Evolutionary conservation across 2,113 vertebrate species (phyloP), one percentile per base, ranked within the genome.

Genomic region (Mellivora capensis): DNA sequence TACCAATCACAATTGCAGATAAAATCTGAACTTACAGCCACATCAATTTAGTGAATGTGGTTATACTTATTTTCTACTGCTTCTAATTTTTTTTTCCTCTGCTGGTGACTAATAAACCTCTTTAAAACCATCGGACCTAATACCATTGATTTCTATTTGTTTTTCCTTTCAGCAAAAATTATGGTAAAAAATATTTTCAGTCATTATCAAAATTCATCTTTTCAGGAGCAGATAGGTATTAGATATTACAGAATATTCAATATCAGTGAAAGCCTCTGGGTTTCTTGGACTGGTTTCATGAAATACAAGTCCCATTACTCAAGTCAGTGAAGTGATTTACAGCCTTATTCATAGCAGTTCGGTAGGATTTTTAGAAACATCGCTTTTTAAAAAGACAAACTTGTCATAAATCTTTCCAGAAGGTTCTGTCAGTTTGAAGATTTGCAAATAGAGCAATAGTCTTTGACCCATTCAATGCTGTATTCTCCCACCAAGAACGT

Each of bases 281-380:
- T 96, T 77, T 61, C 89, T 74, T 90, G 95, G 77, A 61, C 93
- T 10, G 34, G 10, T 86, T 96, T 96, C 62, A 37, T 94, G 93
- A 97, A 96, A 83, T 80, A 84, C 95, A 98, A 96, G 57, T 91
- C 90, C 81, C 59, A 74, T 97, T 98, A 91, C 97, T 98, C 97
- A 94, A 98, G 44, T 39, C 90, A 76, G 64, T 54, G 84, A 97
- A 93, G 47, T 94, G 97, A 98, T 98, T 97, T 97, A 77, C 11
- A 95, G 61, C n/a, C 18, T 91, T 69, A 77, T 82, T 94, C 52
- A 86, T 2, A 37, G 20, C 72, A 91, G 93, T 76, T 57, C 67
- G 67, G 39, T 44, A 86, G 67, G 87, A 96, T 94, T 84, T 96
- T 83, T 47, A n/a, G 42, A 94, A 87, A 76, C 84, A 90, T 96